Evolutionary conservation across 2,113 vertebrate genomes (phyloP).

Genomic region (Sturnus vulgaris): DNA sequence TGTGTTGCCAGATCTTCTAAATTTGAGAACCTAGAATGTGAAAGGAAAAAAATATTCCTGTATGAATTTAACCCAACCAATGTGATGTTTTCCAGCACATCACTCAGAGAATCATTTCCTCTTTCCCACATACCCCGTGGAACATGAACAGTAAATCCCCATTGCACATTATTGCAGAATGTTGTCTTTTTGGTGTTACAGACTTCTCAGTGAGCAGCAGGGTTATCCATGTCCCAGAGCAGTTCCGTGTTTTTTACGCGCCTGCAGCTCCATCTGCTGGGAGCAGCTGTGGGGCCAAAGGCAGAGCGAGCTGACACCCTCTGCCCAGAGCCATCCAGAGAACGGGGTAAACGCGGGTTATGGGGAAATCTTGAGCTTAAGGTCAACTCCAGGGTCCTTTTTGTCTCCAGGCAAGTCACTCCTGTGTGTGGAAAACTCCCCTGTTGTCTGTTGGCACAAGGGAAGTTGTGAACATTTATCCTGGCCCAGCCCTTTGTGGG

Average conservation of each 20-base stretch:
- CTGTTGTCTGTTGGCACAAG: neutral
- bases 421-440: neutral
- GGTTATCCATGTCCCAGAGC: neutral
- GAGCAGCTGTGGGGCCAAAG: neutral
- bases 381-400: neutral
- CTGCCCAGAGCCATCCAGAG: neutral
- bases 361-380: neutral
- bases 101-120: neutral
- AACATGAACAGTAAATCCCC: neutral
- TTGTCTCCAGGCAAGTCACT: neutral
- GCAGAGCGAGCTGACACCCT: neutral
- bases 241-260: neutral
- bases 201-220: neutral
- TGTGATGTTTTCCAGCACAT: neutral
- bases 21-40: neutral
- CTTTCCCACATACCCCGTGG: rapidly evolving
- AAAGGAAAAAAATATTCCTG: neutral
- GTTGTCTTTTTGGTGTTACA: neutral
- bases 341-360: rapidly evolving
- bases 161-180: neutral
- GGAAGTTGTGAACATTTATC: neutral
- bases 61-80: neutral
- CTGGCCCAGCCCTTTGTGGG: neutral
- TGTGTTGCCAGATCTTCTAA: neutral
- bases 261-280: neutral